phyloP scores from a whole-genome alignment of 2,113 vertebrate genomes.

The Psilopogon haemacephalus region DNA sequence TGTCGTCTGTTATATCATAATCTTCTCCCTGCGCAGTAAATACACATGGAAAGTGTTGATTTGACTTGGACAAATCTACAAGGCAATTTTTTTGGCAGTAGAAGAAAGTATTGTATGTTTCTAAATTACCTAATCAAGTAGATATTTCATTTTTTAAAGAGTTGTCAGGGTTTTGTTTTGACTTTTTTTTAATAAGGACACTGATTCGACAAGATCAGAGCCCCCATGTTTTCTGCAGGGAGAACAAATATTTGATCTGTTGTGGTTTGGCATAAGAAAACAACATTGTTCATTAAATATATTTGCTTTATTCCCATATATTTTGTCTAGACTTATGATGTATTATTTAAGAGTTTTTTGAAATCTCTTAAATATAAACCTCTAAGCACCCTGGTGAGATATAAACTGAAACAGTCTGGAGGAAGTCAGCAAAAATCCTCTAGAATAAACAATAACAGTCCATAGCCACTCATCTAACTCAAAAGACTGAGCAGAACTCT shows the following conservation, averaged over 20 bases:
- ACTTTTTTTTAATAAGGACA: slow-evolving; percentile 52
- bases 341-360: slow-evolving; percentile 52
- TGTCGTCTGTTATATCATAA: slow-evolving; percentile 50
- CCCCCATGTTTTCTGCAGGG: slow-evolving; percentile 48
- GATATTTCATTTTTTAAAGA: slow-evolving; percentile 68
- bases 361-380: slow-evolving; percentile 49
- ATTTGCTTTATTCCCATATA: slow-evolving; percentile 68
- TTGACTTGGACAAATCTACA: slow-evolving; percentile 72
- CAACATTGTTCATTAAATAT: slow-evolving; percentile 61
- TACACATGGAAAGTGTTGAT: slow-evolving; percentile 63
- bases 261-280: slow-evolving; percentile 60
- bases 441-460: slow-evolving; percentile 53
- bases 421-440: slow-evolving; percentile 48
- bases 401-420: slow-evolving; percentile 58
- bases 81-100: slow-evolving; percentile 64
- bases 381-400: slow-evolving; percentile 49
- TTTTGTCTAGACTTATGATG: slow-evolving; percentile 63
- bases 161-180: slow-evolving; percentile 62
- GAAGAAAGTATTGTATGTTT: slow-evolving; percentile 67
- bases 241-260: slow-evolving; percentile 65
- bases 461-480: background rate
- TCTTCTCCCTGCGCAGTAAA: slow-evolving; percentile 60
- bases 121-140: slow-evolving; percentile 72
- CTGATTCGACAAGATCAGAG: slow-evolving; percentile 63
- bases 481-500: background rate